Conservation (phyloP, 2,797 vertebrate species). For the Paguma larvata region DNA sequence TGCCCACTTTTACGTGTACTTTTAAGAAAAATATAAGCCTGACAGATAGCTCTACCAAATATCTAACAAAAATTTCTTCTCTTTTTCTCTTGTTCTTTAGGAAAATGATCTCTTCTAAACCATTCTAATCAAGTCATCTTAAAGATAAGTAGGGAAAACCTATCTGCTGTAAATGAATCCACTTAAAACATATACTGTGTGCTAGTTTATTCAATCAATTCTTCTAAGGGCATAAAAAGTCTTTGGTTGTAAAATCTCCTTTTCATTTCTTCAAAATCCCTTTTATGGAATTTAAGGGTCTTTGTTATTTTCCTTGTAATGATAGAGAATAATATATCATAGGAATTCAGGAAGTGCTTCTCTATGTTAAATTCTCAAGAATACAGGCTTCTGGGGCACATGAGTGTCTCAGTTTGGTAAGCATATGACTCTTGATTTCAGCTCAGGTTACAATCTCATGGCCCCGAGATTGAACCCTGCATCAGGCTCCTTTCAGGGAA, state of each 20-base stretch:
- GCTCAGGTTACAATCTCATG: too few relatives aligned
- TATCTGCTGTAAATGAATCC: not conserved
- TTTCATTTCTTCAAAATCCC: conserved; percentile 5
- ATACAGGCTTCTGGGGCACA: not conserved
- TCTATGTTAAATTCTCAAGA: not conserved
- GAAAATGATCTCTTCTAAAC: not conserved
- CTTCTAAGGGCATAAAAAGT: not conserved
- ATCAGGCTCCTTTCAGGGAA: too few relatives aligned
- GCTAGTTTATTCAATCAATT: not conserved
- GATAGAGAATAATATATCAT: not conserved
- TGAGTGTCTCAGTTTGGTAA: too few relatives aligned
- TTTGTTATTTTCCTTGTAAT: conserved; percentile 6
- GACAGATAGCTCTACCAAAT: not conserved
- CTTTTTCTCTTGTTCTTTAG: not conserved
- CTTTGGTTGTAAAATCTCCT: not conserved
- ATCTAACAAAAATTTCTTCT: not conserved
- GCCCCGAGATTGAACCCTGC: too few relatives aligned
- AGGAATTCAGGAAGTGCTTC: not conserved
- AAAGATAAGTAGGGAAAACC: not conserved
- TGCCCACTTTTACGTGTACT: not conserved
- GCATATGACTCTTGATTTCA: too few relatives aligned
- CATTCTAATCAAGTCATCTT: not conserved
- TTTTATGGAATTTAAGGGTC: not conserved
- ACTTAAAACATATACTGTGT: not conserved
- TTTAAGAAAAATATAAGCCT: conserved; percentile 4